Base-by-base conservation (phyloP, 1,140 invertebrate species). In the Zaprionus inermis region DNA sequence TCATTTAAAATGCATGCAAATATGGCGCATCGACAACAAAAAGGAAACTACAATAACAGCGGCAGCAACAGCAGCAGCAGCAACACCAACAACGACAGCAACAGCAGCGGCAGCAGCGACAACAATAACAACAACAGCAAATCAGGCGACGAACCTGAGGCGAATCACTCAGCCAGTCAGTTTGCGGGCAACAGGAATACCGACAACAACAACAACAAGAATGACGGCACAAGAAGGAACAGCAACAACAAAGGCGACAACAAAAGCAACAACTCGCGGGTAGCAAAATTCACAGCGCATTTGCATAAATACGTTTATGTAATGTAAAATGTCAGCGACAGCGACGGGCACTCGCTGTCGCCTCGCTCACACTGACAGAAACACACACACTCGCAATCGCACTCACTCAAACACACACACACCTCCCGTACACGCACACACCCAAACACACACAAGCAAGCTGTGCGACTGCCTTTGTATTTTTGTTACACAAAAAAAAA, bases 1-100 rank as follows among this genome's bases (percentile, higher is more conserved):
- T 89, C 84, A 89, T 89, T 89, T 89, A 81, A 89, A 89, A 89
- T 89, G 84, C 84, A 89, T 89, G 84, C 84, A 89, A 89, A 88
- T 89, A 75, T 88, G 70, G 73, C 77, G 79, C 79, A 79, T 81
- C 78, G 67, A 70, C 83, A 72, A 80, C 69, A 74, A 77, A 67
- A 54, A 16, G 63, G 38, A 52, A 66, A 55, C 49, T 30, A 49
- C 72, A 52, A 55, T 34, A 64, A 14, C 46, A 59, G 32, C 18
- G 41, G 54, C 34, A 36, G 12, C n/a, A 46, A 12, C 36, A 61
- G 11, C 41, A 22, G 24, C 54, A 69, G 59, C 56, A 77, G 22
- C 18, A 38, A 34, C 9, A 64, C 18, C 32, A 57, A 41, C 72
- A 61, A 51, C 46, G 41, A 30, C 14, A 52, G n/a, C 28, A 52